phyloP scores from a whole-genome alignment of 2,888 invertebrate species.

The Nemoura dubitans region DNA sequence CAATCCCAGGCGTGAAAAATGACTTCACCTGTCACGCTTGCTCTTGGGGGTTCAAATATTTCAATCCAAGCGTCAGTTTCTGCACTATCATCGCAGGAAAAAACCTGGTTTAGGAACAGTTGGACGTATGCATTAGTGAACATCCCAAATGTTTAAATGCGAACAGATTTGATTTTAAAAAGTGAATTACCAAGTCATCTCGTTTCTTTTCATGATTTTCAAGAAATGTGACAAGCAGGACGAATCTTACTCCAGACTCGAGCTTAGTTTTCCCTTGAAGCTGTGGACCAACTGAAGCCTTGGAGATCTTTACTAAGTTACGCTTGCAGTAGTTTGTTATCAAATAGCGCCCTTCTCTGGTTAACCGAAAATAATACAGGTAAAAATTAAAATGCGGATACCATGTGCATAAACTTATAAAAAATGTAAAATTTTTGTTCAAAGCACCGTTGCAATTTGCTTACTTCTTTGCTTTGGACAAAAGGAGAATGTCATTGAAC shows the following conservation, averaged over 20 bases:
- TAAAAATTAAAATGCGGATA: too few species aligned
- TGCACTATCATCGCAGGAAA: not conserved
- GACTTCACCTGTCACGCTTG: not conserved
- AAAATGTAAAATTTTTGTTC: too few species aligned
- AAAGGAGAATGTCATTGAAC: not conserved
- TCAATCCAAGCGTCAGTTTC: not conserved
- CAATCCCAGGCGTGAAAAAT: not conserved
- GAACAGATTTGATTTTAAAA: not conserved
- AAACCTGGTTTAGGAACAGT: not conserved
- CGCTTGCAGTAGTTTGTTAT: not conserved
- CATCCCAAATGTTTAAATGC: not conserved
- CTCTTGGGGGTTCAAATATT: not conserved
- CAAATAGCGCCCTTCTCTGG: not conserved
- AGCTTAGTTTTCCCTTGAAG: not conserved
- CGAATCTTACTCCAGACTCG: not conserved
- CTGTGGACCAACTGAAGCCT: not conserved
- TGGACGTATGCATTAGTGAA: not conserved
- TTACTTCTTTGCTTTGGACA: not conserved
- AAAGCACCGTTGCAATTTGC: not conserved
- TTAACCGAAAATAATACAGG: not conserved
- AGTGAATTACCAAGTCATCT: not conserved
- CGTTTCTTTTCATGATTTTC: not conserved
- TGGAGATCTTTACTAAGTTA: not conserved
- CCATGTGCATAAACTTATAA: too few species aligned
- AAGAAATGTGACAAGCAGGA: not conserved